Evolutionary conservation across 2,113 vertebrate genomes (phyloP).

Genomic region (Calypte anna): DNA sequence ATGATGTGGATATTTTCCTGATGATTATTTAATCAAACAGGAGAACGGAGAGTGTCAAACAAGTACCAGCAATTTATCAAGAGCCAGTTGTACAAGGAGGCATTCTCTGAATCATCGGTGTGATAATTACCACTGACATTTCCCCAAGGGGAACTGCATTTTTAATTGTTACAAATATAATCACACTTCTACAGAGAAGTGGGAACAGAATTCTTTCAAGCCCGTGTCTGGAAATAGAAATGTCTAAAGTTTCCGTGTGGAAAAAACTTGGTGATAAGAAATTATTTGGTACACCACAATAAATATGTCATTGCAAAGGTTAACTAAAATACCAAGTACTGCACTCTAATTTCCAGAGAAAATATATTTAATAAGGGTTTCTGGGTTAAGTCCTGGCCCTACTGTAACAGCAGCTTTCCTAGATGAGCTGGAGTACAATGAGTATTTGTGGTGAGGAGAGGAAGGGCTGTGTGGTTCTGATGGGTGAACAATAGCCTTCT

Average conservation of each 20-base stretch:
- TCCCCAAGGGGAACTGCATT: slow-evolving; percentile 41
- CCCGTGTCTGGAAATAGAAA: slow-evolving; percentile 32
- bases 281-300: slow-evolving; percentile 31
- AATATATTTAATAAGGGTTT: slow-evolving; percentile 16
- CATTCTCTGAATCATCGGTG: slow-evolving; percentile 60
- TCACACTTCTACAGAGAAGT: slow-evolving; percentile 32
- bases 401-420: background rate
- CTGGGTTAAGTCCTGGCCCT: background rate
- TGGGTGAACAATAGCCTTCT: background rate
- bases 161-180: slow-evolving; percentile 69
- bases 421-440: background rate
- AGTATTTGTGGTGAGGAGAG: background rate
- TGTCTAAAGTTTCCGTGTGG: slow-evolving; percentile 33
- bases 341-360: slow-evolving; percentile 27
- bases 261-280: background rate
- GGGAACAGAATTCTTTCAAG: slow-evolving; percentile 17
- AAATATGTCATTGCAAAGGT: slow-evolving; percentile 42
- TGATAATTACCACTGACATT: slow-evolving; percentile 68
- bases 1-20: slow-evolving; percentile 37
- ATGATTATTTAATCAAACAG: slow-evolving; percentile 67
- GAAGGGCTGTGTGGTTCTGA: background rate
- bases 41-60: slow-evolving; percentile 47
- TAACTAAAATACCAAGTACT: slow-evolving; percentile 32
- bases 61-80: slow-evolving; percentile 61
- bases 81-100: slow-evolving; percentile 39